Base-by-base conservation (phyloP, 2,113 vertebrate species). In the Kryptolebias marmoratus region DNA sequence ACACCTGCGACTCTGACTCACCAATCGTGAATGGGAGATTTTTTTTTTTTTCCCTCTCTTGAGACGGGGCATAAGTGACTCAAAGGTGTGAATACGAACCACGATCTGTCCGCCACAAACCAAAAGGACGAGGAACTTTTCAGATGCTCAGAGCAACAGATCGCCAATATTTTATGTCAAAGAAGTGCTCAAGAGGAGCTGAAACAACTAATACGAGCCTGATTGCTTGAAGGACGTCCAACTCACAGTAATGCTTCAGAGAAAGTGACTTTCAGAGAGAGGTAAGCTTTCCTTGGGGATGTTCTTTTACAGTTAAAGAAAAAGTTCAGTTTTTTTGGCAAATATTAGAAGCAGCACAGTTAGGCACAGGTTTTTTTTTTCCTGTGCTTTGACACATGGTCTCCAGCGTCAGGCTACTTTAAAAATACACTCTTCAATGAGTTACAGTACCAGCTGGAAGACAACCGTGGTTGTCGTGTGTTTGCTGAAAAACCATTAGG, bases 391-490 rank as follows among this genome's bases (percentile, higher is more conserved):
- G 77, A 68, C 79, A 87, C 81, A 80, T 79, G 78, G 71, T 45
- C 68, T 57, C 60, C 18, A 47, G 61, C 28, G 44, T 74, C 88
- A 70, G 68, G 80, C 86, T 81, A 80, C 75, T 90, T 93, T 91
- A 92, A 90, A 91, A 93, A 93, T 88, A 86, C 81, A 73, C 85
- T 79, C 84, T 79, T 80, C 77, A 86, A 58, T 93, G 90, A 93
- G 87, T 71, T 84, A 89, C 88, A 92, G 91, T 86, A 88, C 85
- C 91, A 91, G 90, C 90, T 94, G 90, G 68, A 61, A 75, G 62
- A 68, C 45, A 45, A 84, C 48, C 3, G 16, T 62, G 53, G 59
- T 22, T 50, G 22, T 10, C 28, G 11, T 52, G 18, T 12, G n/a
- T 56, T 75, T 81, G 49, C 59, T 75, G 28, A 69, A 75, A 80